These are phyloP conservation scores for Pseudomugil gertrudae DNA, from an alignment of 2,797 vertebrate genomes.

Conservation along the genomic window DNA sequence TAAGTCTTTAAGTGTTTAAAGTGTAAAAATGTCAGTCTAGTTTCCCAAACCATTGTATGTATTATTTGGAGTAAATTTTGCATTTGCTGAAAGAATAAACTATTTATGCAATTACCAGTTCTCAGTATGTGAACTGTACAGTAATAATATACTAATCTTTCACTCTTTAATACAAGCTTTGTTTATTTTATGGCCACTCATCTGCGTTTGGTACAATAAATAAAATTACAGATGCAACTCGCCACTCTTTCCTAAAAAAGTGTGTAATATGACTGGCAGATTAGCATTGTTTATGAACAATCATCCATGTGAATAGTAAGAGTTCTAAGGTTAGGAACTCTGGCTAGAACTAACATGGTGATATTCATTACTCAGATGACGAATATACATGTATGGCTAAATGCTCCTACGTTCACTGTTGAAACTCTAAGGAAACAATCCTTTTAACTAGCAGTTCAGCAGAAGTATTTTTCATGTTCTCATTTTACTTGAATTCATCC, in stretches of 20 bases:
- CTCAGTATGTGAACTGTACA: background rate
- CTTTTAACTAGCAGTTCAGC: background rate
- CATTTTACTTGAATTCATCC: background rate
- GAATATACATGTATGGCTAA: constrained; percentile 4
- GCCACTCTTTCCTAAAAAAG: constrained; percentile 47
- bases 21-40: background rate
- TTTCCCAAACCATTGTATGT: background rate
- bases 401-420: constrained; percentile 2
- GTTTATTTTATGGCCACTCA: constrained; percentile 57
- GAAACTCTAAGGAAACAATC: background rate
- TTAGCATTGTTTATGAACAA: constrained; percentile 47
- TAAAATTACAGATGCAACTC: constrained; percentile 70
- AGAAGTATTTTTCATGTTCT: background rate
- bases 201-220: constrained; percentile 68
- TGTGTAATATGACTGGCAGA: constrained; percentile 48
- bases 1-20: background rate
- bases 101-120: background rate
- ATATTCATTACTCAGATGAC: constrained; percentile 44
- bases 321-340: constrained; percentile 46
- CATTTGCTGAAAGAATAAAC: background rate
- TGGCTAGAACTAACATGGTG: constrained; percentile 32
- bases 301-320: constrained; percentile 36
- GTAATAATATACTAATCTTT: no score
- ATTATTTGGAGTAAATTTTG: background rate
- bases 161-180: constrained; percentile 69